Conservation (phyloP, 2,113 vertebrate genomes). For the Salvelinus alpinus region DNA sequence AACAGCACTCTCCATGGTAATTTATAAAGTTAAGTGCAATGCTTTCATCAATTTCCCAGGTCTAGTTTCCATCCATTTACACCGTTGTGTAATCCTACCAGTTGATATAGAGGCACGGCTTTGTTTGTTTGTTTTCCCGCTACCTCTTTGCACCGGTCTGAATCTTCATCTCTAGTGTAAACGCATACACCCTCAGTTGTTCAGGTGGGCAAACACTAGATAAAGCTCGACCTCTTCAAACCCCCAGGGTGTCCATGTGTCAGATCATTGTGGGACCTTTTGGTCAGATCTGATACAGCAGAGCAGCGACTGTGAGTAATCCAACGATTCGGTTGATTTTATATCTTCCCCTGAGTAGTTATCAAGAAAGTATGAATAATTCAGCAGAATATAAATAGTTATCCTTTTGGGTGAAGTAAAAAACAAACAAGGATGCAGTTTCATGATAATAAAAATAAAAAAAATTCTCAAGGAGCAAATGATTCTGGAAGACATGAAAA, state of each 20-base stretch:
- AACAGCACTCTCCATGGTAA: background rate
- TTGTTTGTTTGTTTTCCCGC: background rate
- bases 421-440: background rate
- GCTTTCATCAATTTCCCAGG: background rate
- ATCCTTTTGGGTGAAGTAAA: background rate
- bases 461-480: too few species aligned
- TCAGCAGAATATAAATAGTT: background rate
- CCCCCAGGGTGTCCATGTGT: background rate
- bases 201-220: background rate
- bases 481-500: too few species aligned
- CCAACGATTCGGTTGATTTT: background rate
- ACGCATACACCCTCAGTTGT: background rate
- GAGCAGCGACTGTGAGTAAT: background rate
- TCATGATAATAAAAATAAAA: too few species aligned
- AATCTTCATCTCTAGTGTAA: background rate
- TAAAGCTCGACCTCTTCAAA: background rate
- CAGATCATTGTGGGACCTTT: background rate
- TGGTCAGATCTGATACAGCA: background rate
- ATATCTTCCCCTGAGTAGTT: background rate
- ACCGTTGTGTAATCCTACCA: constrained; percentile 15
- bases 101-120: background rate
- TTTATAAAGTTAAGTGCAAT: background rate
- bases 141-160: background rate
- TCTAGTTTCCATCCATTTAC: constrained; percentile 34
- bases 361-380: background rate